phyloP scores from a whole-genome alignment of 2,113 vertebrate genomes.

The Oryzias celebensis region DNA sequence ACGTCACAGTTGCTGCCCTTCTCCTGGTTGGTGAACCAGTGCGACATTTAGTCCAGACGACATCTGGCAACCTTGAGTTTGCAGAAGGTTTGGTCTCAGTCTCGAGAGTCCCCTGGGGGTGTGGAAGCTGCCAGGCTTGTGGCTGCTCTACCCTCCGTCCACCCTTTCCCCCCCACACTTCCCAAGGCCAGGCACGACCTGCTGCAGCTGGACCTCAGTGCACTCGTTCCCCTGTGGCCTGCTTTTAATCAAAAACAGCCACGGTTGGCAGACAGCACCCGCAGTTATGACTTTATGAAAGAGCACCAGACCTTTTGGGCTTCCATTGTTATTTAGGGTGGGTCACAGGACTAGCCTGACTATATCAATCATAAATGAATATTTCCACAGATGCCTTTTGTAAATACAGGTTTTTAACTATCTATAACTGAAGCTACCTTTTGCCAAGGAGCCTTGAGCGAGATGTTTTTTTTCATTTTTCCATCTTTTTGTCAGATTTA shows the following conservation, averaged over 20 bases:
- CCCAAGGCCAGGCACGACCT: constrained; percentile 14
- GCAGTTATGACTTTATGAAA: constrained; percentile 59
- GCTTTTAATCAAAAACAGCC: constrained; percentile 55
- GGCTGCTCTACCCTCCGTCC: neutral
- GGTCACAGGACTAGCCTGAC: constrained; percentile 18
- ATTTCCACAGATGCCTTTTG: constrained; percentile 5
- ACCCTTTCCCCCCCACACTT: neutral
- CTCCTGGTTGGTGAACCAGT: constrained; percentile 2
- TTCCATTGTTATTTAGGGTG: constrained; percentile 29
- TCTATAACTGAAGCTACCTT: neutral
- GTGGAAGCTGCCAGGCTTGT: constrained; percentile 23
- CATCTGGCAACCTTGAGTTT: constrained; percentile 50
- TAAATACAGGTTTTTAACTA: neutral
- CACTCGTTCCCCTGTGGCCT: constrained; percentile 23
- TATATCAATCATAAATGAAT: constrained; percentile 35
- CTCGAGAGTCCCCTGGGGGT: constrained; percentile 24
- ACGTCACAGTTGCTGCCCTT: constrained; percentile 22
- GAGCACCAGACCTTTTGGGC: constrained; percentile 46
- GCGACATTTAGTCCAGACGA: constrained; percentile 38
- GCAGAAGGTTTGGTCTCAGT: constrained; percentile 47
- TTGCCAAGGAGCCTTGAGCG: neutral
- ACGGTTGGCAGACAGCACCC: constrained; percentile 44
- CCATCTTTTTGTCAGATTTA: too few species aligned
- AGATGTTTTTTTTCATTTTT: too few species aligned
- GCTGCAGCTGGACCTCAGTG: constrained; percentile 48